phyloP scores from a whole-genome alignment of 1,140 invertebrate genomes.

The Sminthurinus signatus region DNA sequence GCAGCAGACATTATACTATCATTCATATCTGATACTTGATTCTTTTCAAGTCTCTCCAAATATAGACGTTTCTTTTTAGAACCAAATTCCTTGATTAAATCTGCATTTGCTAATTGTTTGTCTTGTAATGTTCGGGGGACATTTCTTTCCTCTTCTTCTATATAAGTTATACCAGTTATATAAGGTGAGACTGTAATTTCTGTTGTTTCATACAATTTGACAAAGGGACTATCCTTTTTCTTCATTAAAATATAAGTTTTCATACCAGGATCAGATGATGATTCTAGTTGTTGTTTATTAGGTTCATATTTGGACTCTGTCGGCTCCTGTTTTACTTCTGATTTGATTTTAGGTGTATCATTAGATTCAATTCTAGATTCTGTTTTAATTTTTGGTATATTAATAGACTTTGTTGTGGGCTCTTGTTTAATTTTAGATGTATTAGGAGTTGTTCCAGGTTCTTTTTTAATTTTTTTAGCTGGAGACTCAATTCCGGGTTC shows the following conservation, averaged over 20 bases:
- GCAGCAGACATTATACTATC: constrained; percentile 28
- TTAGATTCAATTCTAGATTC: too few species aligned
- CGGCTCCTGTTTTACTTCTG: too few species aligned
- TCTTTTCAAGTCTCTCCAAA: constrained; percentile 33
- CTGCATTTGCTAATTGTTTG: constrained; percentile 11
- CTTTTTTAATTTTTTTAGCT: too few species aligned
- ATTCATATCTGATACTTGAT: constrained; percentile 28
- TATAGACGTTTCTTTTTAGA: constrained; percentile 36
- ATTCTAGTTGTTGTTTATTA: too few species aligned
- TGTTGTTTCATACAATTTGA: constrained; percentile 27
- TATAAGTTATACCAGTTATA: constrained; percentile 14
- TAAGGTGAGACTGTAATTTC: constrained; percentile 27
- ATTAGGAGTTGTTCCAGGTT: too few species aligned
- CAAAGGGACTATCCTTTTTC: constrained; percentile 16
- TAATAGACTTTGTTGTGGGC: too few species aligned
- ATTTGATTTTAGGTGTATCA: too few species aligned
- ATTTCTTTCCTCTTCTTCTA: constrained; percentile 18
- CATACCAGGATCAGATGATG: neutral
- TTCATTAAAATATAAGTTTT: constrained; percentile 6
- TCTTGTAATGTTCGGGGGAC: constrained; percentile 17
- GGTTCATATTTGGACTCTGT: too few species aligned
- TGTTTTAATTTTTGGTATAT: too few species aligned
- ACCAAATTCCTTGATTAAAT: constrained; percentile 36
- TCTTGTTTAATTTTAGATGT: too few species aligned
- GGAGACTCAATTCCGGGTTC: too few species aligned